Evolutionary conservation across 2,888 invertebrate genomes (phyloP).

Genomic region (Drosophila aldrichi): DNA sequence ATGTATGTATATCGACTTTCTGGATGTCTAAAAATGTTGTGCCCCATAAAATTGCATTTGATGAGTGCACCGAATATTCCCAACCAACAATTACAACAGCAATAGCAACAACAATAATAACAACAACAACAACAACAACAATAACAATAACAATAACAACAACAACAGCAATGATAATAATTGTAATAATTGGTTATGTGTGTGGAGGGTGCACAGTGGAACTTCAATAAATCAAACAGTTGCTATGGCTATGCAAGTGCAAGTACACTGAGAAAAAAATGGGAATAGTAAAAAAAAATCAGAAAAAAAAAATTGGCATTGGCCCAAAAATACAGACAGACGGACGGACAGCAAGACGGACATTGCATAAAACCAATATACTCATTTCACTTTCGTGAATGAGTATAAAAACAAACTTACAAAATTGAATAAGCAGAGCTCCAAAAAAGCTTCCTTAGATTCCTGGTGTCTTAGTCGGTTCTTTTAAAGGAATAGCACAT

Average conservation of each 20-base stretch:
- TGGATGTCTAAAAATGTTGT: slow-evolving; percentile 43
- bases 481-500: too few species aligned
- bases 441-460: too few species aligned
- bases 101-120: background rate
- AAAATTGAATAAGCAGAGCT: too few species aligned
- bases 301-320: background rate
- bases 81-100: slow-evolving; percentile 18
- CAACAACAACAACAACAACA: background rate
- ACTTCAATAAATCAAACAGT: slow-evolving; percentile 51
- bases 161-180: background rate
- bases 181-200: background rate
- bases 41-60: slow-evolving; percentile 55
- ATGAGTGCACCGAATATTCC: slow-evolving; percentile 53
- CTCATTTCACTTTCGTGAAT: too few species aligned
- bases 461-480: too few species aligned
- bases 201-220: background rate
- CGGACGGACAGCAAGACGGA: too few species aligned
- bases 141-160: background rate
- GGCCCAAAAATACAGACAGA: too few species aligned
- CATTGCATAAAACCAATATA: too few species aligned
- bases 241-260: background rate
- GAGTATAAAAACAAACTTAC: too few species aligned
- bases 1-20: background rate
- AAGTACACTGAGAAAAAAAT: background rate
- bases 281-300: background rate